phyloP scores from a whole-genome alignment of 1,140 invertebrate genomes.

The Conus ventricosus region DNA sequence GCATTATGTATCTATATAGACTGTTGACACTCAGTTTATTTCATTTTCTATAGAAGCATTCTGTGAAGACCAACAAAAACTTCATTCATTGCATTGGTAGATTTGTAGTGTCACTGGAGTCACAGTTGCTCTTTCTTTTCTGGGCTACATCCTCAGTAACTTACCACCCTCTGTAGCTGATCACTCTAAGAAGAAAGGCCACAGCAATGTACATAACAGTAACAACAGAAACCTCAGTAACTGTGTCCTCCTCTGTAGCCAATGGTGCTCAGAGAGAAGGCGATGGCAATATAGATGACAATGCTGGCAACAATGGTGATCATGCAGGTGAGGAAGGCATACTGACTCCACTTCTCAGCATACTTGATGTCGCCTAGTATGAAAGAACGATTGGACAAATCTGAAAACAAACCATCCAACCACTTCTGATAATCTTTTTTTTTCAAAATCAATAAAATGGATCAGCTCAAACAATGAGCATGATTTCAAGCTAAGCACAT shows the following conservation, averaged over 20 bases:
- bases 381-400: constrained; percentile 64
- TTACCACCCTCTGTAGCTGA: not conserved
- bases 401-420: constrained; percentile 52
- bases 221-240: constrained; percentile 26
- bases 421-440: too few relatives aligned
- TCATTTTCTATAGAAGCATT: too few relatives aligned
- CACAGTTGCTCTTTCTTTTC: too few relatives aligned
- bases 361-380: constrained; percentile 63
- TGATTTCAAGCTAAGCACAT: too few relatives aligned
- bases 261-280: constrained; percentile 60
- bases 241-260: constrained; percentile 56
- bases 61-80: too few relatives aligned
- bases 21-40: too few relatives aligned
- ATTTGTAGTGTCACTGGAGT: too few relatives aligned
- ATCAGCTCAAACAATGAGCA: not conserved
- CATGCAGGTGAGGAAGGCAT: constrained; percentile 64
- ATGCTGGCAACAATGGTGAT: constrained; percentile 60
- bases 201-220: too few relatives aligned
- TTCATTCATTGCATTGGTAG: too few relatives aligned
- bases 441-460: not conserved
- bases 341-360: constrained; percentile 65
- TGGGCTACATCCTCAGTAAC: constrained; percentile 23
- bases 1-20: too few relatives aligned
- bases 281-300: constrained; percentile 62
- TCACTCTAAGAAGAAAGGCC: too few relatives aligned